Percentiles rank a stretch among this genome's conserved stretches.
These are phyloP conservation scores for Myotis pilosus DNA, from an alignment of 2,797 vertebrate genomes.

Conservation along the genomic window DNA sequence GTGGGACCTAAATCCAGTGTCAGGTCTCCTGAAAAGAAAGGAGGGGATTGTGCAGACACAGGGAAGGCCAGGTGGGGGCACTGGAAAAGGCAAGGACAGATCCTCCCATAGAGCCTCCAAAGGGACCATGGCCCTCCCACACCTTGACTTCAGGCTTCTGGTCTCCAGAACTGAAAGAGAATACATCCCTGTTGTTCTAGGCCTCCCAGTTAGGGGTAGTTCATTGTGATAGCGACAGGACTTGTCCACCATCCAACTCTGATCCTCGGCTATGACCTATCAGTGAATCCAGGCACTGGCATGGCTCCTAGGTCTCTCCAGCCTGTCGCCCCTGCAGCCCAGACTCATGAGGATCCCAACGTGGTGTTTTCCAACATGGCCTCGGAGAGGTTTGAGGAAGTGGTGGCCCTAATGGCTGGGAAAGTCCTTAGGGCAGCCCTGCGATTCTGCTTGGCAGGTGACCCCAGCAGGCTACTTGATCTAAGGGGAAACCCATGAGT, in stretches of 20 bases:
- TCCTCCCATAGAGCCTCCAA: rapidly evolving
- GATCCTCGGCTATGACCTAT: background rate
- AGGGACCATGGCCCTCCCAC: rapidly evolving
- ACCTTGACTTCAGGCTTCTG: background rate
- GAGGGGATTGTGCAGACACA: background rate
- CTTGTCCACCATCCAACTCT: background rate
- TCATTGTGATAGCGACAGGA: background rate
- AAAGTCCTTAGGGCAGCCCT: conserved; percentile 61
- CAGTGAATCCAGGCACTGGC: rapidly evolving
- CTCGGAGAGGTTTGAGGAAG: conserved; percentile 59
- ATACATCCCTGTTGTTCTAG: background rate
- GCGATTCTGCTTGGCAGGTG: conserved; percentile 47
- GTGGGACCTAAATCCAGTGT: background rate
- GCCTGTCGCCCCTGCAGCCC: rapidly evolving
- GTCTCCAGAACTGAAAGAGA: background rate
- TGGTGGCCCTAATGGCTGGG: conserved; percentile 34
- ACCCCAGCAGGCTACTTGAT: conserved; percentile 26
- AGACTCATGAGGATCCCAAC: background rate
- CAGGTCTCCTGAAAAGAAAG: background rate
- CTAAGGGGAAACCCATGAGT: conserved; percentile 11
- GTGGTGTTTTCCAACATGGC: conserved; percentile 59
- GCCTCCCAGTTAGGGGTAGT: background rate
- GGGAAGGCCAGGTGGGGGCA: too few relatives aligned
- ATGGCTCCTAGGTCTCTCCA: rapidly evolving
- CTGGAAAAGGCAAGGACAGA: background rate